Evolutionary conservation across 2,113 vertebrate species (phyloP), one percentile per base, ranked within the genome.

Genomic region (Mastomys coucha): DNA sequence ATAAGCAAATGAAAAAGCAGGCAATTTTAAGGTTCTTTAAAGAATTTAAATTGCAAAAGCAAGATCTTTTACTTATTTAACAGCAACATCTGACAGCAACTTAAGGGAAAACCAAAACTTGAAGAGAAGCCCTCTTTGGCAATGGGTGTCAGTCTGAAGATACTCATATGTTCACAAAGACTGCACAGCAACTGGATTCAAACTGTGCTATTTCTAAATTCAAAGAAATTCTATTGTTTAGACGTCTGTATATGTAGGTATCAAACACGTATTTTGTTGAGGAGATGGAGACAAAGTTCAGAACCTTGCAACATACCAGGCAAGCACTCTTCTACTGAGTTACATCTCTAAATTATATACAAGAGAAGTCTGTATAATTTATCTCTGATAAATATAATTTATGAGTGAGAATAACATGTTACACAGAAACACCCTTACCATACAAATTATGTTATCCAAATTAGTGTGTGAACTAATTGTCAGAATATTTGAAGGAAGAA

Each of bases 11-110:
- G 7, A 94, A 42, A 69, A 96, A 91, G 16, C 75, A 91, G 51
- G 42, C 20, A 73, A 77, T 88, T 88, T 89, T 42, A 14, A 65
- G 86, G 49, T 87, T 91, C n/a, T 93, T 91, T 76, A 88, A 78
- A 92, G 65, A 92, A 81, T 85, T 90, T 89, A 94, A 92, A 45
- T 86, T 69, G 92, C 33, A 63, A 95, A 97, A 95, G 53, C 60
- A 75, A 86, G 17, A 88, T n/a, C 16, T 72, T 51, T n/a, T 76
- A 65, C 26, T 67, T 88, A 77, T 65, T 86, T 93, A 91, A 6
- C 42, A 58, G 20, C 75, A 94, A 91, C 20, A 94, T 6, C 45
- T 73, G 49, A 85, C 8, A 22, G 67, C 56, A 93, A 88, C n/a
- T 72, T 53, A 78, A 56, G n/a, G 39, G 16, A 5, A 26, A 72